Evolutionary conservation across 2,113 vertebrate genomes (phyloP).

Genomic region (Camarhynchus parvulus): DNA sequence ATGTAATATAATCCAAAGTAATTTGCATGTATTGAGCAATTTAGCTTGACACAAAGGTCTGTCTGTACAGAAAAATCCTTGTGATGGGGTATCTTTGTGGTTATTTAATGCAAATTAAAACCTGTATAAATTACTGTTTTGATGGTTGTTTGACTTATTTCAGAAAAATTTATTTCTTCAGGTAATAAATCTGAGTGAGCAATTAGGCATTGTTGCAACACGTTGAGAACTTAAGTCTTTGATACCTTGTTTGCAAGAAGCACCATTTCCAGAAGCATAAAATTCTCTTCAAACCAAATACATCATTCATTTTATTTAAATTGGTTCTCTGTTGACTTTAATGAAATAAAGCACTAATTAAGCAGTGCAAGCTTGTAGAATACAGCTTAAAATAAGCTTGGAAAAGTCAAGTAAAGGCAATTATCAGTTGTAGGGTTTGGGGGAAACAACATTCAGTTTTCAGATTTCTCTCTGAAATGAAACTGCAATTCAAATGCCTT

Average conservation of each 20-base stretch:
- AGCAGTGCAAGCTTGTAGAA: background rate
- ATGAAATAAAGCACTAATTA: background rate
- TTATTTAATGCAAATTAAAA: background rate
- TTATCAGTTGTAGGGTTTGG: background rate
- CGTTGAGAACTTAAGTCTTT: background rate
- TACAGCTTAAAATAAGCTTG: background rate
- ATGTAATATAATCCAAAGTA: background rate
- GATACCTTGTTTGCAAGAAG: background rate
- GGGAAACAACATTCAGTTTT: background rate
- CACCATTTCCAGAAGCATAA: background rate
- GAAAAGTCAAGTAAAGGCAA: background rate
- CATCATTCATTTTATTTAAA: background rate
- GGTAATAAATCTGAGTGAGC: background rate
- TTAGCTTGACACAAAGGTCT: background rate
- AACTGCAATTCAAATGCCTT: background rate
- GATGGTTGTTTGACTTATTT: background rate
- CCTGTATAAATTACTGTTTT: background rate
- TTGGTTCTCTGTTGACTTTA: background rate
- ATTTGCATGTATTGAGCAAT: background rate
- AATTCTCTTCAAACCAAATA: background rate
- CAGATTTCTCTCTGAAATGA: background rate
- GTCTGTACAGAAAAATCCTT: background rate
- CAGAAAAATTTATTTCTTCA: background rate
- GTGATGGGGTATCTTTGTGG: background rate
- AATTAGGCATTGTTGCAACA: background rate